Base-by-base conservation (phyloP, 2,113 vertebrate species). In the Elanoides forficatus region DNA sequence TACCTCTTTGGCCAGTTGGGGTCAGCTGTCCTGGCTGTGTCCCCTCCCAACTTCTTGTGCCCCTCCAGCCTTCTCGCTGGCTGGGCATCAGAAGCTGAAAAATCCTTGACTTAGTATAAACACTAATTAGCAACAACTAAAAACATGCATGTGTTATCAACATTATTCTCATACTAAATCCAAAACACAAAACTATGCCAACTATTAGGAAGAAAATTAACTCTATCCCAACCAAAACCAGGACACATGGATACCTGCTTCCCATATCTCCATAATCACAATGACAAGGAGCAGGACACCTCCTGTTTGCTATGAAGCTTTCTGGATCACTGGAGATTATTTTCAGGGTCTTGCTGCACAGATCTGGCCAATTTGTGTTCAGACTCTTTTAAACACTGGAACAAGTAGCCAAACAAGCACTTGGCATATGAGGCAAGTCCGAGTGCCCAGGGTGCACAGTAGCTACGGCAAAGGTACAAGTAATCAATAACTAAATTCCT, bases 251-350 rank as follows among this genome's bases (percentile, higher is more conserved):
- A n/a, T 85, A 88, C 85, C 81, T 94, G 82, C 82, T 93, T 86
- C 67, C 63, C 40, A 70, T 55, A 47, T 83, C 88, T 95, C 96
- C 68, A 43, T 91, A 94, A 93, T 95, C 42, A 7, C 81, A 72
- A 16, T 66, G 92, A 85, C 81, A 94, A 93, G 70, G 71, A 93
- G 81, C 62, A 93, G 90, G 90, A 90, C 60, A 59, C 25, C 86
- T 84, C 84, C 71, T 72, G 45, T 62, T 88, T 88, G 48, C 80
- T 67, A 10, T 50, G 66, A 73, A 47, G 85, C 56, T 94, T 96
- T 96, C 85, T 79, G 74, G 86, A 92, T 97, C 93, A 83, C 71
- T 83, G 76, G 74, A 94, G 70, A 80, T 75, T 38, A 91, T 85
- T 86, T 93, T 47, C 70, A 60, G 78, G 86, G 66, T 75, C 73